phyloP scores from a whole-genome alignment of 2,797 vertebrate species.

The Pangasius krempfi region DNA sequence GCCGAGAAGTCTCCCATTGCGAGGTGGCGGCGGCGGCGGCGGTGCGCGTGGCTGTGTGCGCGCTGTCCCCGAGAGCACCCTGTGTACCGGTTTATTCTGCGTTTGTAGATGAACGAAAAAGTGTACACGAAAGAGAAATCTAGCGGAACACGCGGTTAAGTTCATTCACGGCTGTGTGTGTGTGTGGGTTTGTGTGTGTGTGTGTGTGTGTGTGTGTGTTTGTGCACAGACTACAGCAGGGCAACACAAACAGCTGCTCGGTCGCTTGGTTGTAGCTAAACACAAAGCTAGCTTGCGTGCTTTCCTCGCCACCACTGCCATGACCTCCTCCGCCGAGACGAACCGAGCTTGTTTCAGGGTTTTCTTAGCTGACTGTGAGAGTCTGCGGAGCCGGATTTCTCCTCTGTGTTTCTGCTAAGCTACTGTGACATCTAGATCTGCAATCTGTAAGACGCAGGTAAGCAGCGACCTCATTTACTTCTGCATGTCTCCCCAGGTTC shows the following conservation, averaged over 20 bases:
- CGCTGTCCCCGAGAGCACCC: not conserved
- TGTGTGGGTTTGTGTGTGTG: not conserved
- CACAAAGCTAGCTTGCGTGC: conserved; percentile 41
- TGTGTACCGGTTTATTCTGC: not conserved
- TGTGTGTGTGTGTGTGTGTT: not conserved
- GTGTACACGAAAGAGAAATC: not conserved
- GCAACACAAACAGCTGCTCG: conserved; percentile 52
- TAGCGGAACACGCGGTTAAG: not conserved
- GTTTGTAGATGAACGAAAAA: not conserved
- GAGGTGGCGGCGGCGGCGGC: not conserved
- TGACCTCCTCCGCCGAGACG: not conserved
- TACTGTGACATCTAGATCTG: conserved; percentile 15
- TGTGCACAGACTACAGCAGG: not conserved
- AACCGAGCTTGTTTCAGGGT: not conserved
- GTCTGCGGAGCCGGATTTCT: conserved; percentile 31
- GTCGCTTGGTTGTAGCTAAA: conserved; percentile 44
- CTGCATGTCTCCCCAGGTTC: not conserved
- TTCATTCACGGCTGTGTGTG: not conserved
- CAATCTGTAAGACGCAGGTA: conserved; percentile 23
- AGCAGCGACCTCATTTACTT: conserved; percentile 28
- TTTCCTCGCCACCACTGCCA: not conserved
- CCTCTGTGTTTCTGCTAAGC: conserved; percentile 33
- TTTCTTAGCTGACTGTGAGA: conserved; percentile 31
- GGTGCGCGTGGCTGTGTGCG: conserved; percentile 31
- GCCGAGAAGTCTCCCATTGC: conserved; percentile 35